A percentile compares a stretch with the other conserved stretches of the same genome.
These are phyloP conservation scores for Drosophila saltans DNA, from an alignment of 1,140 invertebrate genomes.

Conservation along the genomic window DNA sequence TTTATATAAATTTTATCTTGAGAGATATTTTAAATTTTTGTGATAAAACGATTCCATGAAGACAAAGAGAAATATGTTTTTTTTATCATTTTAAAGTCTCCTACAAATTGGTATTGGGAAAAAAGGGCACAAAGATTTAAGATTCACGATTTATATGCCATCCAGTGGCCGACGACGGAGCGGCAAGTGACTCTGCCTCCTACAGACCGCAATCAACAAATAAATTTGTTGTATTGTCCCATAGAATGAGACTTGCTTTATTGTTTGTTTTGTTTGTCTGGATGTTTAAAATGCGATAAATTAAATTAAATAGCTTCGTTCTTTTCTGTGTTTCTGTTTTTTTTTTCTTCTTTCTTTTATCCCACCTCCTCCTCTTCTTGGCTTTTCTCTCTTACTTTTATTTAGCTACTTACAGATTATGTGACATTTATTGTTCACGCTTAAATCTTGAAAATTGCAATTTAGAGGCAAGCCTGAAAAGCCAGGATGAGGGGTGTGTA, in stretches of 20 bases:
- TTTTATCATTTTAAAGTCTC: too few species aligned
- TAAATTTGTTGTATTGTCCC: conserved; percentile 69
- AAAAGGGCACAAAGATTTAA: too few species aligned
- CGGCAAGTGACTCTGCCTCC: conserved; percentile 1
- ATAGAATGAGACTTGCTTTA: conserved; percentile 39
- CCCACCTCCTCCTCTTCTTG: neutral
- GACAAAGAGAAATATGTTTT: too few species aligned
- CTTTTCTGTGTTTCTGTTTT: neutral
- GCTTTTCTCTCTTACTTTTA: conserved; percentile 44
- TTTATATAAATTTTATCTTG: too few species aligned
- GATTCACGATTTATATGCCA: too few species aligned
- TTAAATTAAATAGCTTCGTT: conserved; percentile 73
- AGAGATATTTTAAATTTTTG: too few species aligned
- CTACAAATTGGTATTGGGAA: too few species aligned
- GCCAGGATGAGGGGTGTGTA: neutral
- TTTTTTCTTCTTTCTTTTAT: neutral
- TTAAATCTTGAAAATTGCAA: conserved; percentile 80
- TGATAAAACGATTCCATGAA: too few species aligned
- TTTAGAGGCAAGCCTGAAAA: conserved; percentile 50
- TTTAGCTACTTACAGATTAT: conserved; percentile 81
- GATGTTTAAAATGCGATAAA: conserved; percentile 81
- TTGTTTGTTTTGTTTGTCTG: conserved; percentile 65
- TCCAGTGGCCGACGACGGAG: too few species aligned
- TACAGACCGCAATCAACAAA: conserved; percentile 66
- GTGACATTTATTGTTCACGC: conserved; percentile 81